Evolutionary conservation across 2,888 invertebrate species (phyloP).

Genomic region (Formica aserva): DNA sequence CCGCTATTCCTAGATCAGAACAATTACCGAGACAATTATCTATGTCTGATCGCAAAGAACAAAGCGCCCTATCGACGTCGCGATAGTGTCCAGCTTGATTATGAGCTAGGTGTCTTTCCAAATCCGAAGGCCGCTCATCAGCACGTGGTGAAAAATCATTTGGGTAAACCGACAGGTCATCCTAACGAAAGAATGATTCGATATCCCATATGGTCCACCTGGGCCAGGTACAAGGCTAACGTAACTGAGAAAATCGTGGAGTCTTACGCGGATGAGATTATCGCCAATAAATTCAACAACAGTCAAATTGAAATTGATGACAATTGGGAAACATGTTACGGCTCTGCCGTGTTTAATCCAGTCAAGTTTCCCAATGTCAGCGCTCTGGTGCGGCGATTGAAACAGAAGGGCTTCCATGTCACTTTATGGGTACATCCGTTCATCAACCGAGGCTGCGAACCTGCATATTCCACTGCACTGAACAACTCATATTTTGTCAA

Average conservation of each 20-base stretch:
- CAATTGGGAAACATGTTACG: slow-evolving; percentile 95
- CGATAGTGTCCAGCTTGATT: slow-evolving; percentile 85
- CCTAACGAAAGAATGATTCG: slow-evolving; percentile 91
- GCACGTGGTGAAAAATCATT: slow-evolving; percentile 88
- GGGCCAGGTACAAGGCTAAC: slow-evolving; percentile 91
- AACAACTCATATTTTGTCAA: slow-evolving; percentile 88
- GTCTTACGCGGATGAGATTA: slow-evolving; percentile 90
- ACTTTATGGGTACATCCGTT: slow-evolving; percentile 96
- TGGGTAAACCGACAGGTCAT: slow-evolving; percentile 88
- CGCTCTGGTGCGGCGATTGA: slow-evolving; percentile 88
- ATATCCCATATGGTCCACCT: slow-evolving; percentile 96
- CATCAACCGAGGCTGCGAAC: slow-evolving; percentile 91
- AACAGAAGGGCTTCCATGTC: slow-evolving; percentile 90
- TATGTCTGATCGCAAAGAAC: slow-evolving; percentile 88
- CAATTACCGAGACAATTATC: slow-evolving; percentile 86
- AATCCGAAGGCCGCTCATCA: slow-evolving; percentile 89
- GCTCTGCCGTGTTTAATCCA: slow-evolving; percentile 91
- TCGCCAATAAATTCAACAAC: slow-evolving; percentile 89
- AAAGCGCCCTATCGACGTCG: slow-evolving; percentile 86
- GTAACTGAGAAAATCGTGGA: slow-evolving; percentile 89
- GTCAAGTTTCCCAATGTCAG: slow-evolving; percentile 91
- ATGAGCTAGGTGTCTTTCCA: slow-evolving; percentile 88
- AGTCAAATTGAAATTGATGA: slow-evolving; percentile 96
- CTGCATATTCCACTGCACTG: slow-evolving; percentile 88
- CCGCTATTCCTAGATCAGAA: slow-evolving; percentile 92